A percentile compares a stretch with the other conserved stretches of the same genome.
These are phyloP conservation scores for Nesometra sesokonis DNA, from an alignment of 35 echinoderm and acorn worm species.

Conservation along the genomic window DNA sequence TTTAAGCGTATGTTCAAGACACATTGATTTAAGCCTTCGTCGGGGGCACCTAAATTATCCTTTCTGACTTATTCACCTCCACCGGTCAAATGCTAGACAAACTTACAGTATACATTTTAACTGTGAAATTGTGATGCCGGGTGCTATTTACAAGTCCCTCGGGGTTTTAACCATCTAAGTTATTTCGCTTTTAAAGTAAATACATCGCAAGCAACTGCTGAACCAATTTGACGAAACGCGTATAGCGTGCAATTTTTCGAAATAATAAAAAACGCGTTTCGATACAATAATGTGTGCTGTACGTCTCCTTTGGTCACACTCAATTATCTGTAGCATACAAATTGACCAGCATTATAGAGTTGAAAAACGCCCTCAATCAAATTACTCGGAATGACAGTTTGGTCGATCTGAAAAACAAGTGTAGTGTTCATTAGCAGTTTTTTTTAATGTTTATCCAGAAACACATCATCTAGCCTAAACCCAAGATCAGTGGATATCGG, in stretches of 20 bases:
- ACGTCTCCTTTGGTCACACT: too few species aligned
- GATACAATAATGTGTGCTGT: not conserved
- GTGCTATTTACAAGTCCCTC: not conserved
- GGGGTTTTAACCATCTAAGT: not conserved
- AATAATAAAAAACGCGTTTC: not conserved
- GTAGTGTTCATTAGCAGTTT: too few species aligned
- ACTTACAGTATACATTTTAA: not conserved
- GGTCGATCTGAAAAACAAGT: too few species aligned
- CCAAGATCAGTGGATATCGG: too few species aligned
- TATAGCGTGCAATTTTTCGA: too few species aligned
- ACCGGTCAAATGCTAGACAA: not conserved
- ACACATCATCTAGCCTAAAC: too few species aligned
- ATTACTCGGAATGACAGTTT: too few species aligned
- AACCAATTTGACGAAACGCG: not conserved
- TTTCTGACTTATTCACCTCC: not conserved
- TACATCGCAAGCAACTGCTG: not conserved
- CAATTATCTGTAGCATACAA: too few species aligned
- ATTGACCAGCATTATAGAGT: too few species aligned
- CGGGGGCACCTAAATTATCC: not conserved
- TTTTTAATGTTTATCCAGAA: too few species aligned
- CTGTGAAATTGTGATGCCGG: not conserved
- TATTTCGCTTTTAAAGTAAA: not conserved
- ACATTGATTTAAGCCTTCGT: not conserved
- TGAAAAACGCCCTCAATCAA: too few species aligned
- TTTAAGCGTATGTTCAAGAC: too few species aligned